These are phyloP conservation scores for Cistogaster globosa DNA, from an alignment of 2,888 invertebrate species.

Conservation along the genomic window DNA sequence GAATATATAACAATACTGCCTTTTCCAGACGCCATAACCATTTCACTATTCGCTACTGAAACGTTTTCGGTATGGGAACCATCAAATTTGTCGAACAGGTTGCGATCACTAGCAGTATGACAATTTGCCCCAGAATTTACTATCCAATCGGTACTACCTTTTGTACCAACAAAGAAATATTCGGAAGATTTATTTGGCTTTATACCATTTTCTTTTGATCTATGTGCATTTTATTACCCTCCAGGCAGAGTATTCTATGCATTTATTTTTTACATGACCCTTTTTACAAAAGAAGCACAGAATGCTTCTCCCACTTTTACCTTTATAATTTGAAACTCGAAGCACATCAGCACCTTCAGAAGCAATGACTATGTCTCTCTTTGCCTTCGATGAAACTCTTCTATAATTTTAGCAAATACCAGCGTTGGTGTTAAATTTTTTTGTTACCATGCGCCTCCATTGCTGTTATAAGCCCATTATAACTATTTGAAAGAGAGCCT, in stretches of 20 bases:
- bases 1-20: conserved; percentile 2
- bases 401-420: conserved; percentile 57
- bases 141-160: conserved; percentile 58
- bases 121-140: conserved; percentile 70
- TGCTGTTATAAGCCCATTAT: conserved; percentile 64
- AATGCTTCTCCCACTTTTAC: conserved; percentile 18
- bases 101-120: conserved; percentile 45
- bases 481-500: conserved; percentile 57
- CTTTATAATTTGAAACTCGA: not conserved
- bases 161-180: conserved; percentile 28
- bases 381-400: conserved; percentile 57
- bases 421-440: conserved; percentile 47
- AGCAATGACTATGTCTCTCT: not conserved
- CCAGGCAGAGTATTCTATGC: conserved; percentile 41
- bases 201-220: conserved; percentile 42
- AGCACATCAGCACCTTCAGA: not conserved
- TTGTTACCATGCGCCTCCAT: conserved; percentile 55
- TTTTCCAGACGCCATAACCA: not conserved
- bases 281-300: conserved; percentile 67
- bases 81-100: conserved; percentile 45
- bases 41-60: conserved; percentile 46
- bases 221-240: conserved; percentile 32
- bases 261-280: conserved; percentile 42
- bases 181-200: conserved; percentile 24
- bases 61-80: conserved; percentile 17